Base-by-base conservation (phyloP, 2,797 vertebrate genomes). In the Spinibarbus caldwelli region DNA sequence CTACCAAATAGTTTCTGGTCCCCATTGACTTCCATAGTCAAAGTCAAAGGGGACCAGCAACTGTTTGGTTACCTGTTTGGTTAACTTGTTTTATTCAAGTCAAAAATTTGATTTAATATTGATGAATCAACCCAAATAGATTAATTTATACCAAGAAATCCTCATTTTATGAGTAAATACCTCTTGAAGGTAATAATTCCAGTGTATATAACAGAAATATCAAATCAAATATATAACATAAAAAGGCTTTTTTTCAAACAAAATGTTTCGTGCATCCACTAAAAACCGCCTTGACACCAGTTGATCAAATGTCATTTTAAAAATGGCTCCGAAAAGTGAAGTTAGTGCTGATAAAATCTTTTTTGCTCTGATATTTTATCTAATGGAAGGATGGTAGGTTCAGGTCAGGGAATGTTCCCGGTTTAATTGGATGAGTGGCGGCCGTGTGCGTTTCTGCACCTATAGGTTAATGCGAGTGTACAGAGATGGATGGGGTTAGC, bases 351-450 rank as follows among this genome's bases (percentile, higher is more conserved):
- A 73, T 21, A 21, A 73, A 73, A 49, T 5, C 26, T 23, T 12
- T 49, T 73, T 34, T 73, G 71, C 26, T 73, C 45, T 31, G 17
- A 49, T 49, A 21, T 73, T 49, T 43, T 4, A 12, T n/a, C 41
- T 29, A 72, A 47, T 47, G 41, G 14, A 29, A 19, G 17, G 14
- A 6, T 1, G 9, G 71, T 52, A 14, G 29, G 72, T 34, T 75
- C 47, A 34, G n/a, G 38, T 57, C 49, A 14, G 80, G 41, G 73
- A 81, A 87, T 31, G 36, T 54, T 72, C 71, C 82, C 70, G 82
- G 67, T 81, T 91, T 89, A 89, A 93, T 90, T 91, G 87, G 90
- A 91, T 91, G 52, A 89, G 84, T n/a, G 49, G 36, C 34, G 64
- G 80, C 26, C 82, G 83, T 88, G 80, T 85, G 57, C 72, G 4